Evolutionary conservation across 2,888 invertebrate genomes (phyloP).

Genomic region (Unio pictorum): DNA sequence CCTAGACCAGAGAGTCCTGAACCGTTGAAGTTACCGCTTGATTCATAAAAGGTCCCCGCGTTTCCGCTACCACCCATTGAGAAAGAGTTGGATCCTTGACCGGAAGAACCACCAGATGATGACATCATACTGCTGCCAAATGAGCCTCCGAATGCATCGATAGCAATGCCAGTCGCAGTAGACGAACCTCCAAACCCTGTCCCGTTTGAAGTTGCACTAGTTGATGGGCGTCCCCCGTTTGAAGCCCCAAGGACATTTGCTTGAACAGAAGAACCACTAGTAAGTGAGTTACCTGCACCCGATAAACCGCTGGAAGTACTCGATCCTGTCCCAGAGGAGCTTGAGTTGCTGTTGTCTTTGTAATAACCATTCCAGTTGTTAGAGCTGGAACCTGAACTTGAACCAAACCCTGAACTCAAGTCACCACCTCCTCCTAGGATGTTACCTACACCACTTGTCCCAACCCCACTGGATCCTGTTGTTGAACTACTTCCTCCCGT

Average conservation of each 20-base stretch:
- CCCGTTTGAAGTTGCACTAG: background rate
- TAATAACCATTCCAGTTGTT: conserved; percentile 19
- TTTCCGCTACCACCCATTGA: background rate
- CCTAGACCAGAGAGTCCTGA: background rate
- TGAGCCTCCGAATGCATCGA: background rate
- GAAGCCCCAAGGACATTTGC: no score
- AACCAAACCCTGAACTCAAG: conserved; percentile 4
- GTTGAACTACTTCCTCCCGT: background rate
- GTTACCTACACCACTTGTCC: conserved; percentile 1
- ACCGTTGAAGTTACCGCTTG: background rate
- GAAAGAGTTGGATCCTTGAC: conserved; percentile 1
- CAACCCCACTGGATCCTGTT: background rate
- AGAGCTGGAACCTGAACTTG: conserved; percentile 1
- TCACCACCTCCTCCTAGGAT: background rate
- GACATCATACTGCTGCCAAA: background rate
- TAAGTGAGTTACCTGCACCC: conserved; percentile 3
- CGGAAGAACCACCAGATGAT: no score
- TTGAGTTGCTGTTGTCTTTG: conserved; percentile 6
- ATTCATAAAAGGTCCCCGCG: background rate
- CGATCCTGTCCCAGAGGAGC: conserved; percentile 12
- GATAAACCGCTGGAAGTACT: conserved; percentile 10
- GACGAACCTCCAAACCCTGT: no score
- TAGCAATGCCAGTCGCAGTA: conserved; percentile 2
- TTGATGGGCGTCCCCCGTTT: no score
- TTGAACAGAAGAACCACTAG: background rate